Evolutionary conservation across 2,888 invertebrate genomes (phyloP).

Genomic region (Ophraella communa): DNA sequence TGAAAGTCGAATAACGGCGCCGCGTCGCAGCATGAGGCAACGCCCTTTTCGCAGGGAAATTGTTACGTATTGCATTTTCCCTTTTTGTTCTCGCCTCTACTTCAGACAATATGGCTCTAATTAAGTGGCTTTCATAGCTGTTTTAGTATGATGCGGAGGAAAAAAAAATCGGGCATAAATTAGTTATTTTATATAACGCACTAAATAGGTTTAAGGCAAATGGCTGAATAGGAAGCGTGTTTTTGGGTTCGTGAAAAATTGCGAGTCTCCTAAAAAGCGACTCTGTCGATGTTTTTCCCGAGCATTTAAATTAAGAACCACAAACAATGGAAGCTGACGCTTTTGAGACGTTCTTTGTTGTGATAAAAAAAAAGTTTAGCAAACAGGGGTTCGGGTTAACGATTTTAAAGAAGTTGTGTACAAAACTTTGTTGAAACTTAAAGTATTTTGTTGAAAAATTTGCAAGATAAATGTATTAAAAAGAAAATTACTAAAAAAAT

Average conservation of each 20-base stretch:
- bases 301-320: neutral
- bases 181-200: slow-evolving; percentile 3
- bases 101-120: slow-evolving; percentile 35
- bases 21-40: slow-evolving; percentile 22
- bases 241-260: neutral
- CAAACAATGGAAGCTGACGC: neutral
- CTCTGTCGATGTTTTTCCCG: neutral
- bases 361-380: too few species aligned
- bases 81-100: slow-evolving; percentile 34
- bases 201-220: neutral
- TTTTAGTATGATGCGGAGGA: slow-evolving; percentile 26
- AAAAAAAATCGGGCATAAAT: slow-evolving; percentile 8
- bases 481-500: too few species aligned
- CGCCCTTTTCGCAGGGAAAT: slow-evolving; percentile 33
- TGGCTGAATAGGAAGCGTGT: neutral
- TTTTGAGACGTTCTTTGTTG: too few species aligned
- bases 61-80: slow-evolving; percentile 36
- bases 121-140: slow-evolving; percentile 34
- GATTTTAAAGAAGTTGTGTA: too few species aligned
- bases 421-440: too few species aligned
- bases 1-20: slow-evolving; percentile 15
- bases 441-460: too few species aligned
- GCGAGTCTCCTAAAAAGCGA: neutral
- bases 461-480: too few species aligned
- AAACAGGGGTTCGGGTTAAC: too few species aligned